Evolutionary conservation across 1,140 invertebrate genomes (phyloP), one percentile per base, ranked within the genome.

Genomic region (Nymphalis io): DNA sequence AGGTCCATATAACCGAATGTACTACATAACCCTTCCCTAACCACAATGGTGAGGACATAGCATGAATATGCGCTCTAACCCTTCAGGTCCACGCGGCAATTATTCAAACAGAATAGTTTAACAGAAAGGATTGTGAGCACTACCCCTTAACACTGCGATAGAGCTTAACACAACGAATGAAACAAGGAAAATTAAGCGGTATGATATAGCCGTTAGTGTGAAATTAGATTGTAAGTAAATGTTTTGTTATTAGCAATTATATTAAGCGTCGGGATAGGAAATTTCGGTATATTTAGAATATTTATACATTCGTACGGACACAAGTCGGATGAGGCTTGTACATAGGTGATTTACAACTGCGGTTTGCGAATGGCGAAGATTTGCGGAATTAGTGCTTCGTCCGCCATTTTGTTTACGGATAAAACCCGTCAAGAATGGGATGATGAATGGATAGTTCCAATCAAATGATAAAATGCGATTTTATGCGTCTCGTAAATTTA

Each of bases 51-150:
- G 78, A 82, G 84, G 84, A 83, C 87, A 84, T 73, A 84, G 80
- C 86, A 89, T 88, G 87, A 91, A 89, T 89, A 89, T 84, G 81
- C 82, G 77, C 81, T 87, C 83, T 84, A 88, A 90, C 89, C 89
- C 89, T 90, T 91, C 89, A 90, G 80, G 89, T 88, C 89, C 89
- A 90, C 69, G 81, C 89, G 82, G 84, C 89, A 91, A 91, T 91
- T 91, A 91, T 90, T 91, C 89, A 91, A 90, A 90, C 79, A 90
- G 89, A 91, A 90, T 91, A 89, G 88, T 90, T 91, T 89, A 91
- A 88, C 88, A 91, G 89, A 91, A 91, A 91, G 89, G 89, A 90
- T 91, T 91, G 83, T 88, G 81, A 88, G 86, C 80, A 83, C 81
- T 82, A 58, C 21, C 21, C 12, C 8, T 23, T 55, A 39, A 39